Evolutionary conservation across 1,140 invertebrate genomes (phyloP), one percentile per base, ranked within the genome.

Genomic region (Riptortus pedestris): DNA sequence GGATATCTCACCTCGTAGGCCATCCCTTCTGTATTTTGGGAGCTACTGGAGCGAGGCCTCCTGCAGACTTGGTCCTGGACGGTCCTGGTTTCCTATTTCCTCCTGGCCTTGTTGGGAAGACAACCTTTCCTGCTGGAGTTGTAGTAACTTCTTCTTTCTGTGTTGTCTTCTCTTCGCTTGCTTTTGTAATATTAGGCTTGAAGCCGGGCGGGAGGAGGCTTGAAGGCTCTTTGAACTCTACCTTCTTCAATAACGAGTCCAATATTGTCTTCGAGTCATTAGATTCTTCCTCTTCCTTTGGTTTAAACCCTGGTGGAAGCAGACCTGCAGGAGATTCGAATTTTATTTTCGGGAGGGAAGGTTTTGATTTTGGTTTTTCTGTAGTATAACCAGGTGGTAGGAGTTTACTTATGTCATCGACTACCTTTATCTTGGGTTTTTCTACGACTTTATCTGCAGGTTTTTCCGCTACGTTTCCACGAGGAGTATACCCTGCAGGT

Each of bases 21-120:
- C 87, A 90, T 66, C 87, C 88, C 73, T 88, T 90, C 61, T 85
- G 83, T 67, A 90, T 89, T 38, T 81, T 80, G 4, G 86, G 69
- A 72, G 33, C 74, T 71, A 67, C 70, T 68, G 64, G 68, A 45
- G 65, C 33, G 9, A 57, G 65, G 57, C 65, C 75, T 45, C 73
- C 62, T 38, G 70, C 63, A 45, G 76, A 62, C 72, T 78, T 75
- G 0, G 81, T 75, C 71, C 84, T 82, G 48, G 79, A 74, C 20
- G 65, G 58, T 2, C 76, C 73, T 4, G 81, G 77, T 66, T 83
- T 78, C 66, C 85, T 71, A 20, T 68, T 78, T n/a, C 84, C 83
- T 48, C 87, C 86, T 29, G 86, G 83, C 72, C 86, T 79, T 64
- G 85, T 88, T 7, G 88, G 88, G 67, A 91, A 91, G 2, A 90